Evolutionary conservation across 2,888 invertebrate species (phyloP), one percentile per base, ranked within the genome.

Genomic region (Eupithecia centaureata): DNA sequence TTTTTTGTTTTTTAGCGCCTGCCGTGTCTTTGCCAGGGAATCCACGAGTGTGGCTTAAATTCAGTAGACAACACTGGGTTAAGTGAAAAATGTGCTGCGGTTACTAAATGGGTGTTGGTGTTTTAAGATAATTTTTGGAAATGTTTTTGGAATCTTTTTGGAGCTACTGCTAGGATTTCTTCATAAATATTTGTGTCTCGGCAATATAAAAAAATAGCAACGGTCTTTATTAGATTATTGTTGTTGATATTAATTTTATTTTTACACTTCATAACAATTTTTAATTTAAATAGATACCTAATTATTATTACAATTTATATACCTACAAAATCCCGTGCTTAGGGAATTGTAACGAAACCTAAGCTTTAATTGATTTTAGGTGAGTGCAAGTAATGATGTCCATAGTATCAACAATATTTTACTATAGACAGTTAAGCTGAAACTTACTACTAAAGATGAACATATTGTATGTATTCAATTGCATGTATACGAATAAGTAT

Each of bases 21-120:
- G 5, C 27, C 12, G 15, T 15, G 5, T 57, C 22, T 12, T 33
- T 57, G 57, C 57, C 35, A 38, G 12, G 63, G 0, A 38, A 30
- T 35, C 25, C 56, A 32, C 65, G 42, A 28, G n/a, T 64, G 64
- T 5, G 60, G 60, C 18, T 38, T 65, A 54, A 22, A 65, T 54
- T 59, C 60, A 22, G 22, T 4, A 13, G 8, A 32, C 18, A 33
- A 22, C 32, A 47, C 32, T 10, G 18, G 1, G 10, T 32, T 56
- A 5, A 25, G 28, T 56, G 30, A 33, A 32, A 18, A 57, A 57
- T 57, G 32, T 57, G 18, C 30, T 22, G 57, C 32, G 22, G 32
- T 28, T 33, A 30, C n/a, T n/a, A 13, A 57, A 32, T 27, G 52
- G 18, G 22, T 38, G 5, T 2, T 38, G 13, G 38, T 38, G 15